Evolutionary conservation across 2,888 invertebrate species (phyloP), one percentile per base, ranked within the genome.

Genomic region (Drosophila antonietae): DNA sequence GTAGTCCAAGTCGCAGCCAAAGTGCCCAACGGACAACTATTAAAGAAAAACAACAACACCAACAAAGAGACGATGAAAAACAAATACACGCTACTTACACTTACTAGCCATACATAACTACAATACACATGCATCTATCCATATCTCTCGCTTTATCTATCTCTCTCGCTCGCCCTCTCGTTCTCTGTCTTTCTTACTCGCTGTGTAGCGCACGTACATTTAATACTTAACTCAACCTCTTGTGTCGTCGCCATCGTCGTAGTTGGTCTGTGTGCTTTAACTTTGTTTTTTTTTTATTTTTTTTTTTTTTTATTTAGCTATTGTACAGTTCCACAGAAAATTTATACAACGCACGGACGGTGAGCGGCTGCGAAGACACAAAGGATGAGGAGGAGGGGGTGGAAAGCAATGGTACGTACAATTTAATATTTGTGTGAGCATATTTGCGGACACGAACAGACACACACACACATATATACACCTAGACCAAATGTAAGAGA

Each of bases 391-490:
- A 14, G 35, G 46, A 37, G 52, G 64, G 28, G 49, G 57, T 9
- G 39, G 44, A 41, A 37, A 52, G 18, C 28, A 62, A 31, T 57
- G 74, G 59, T 68, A 69, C 71, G 63, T 75, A 85, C 75, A 88
- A 83, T 85, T 88, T 88, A 84, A 84, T 84, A 84, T 88, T 84
- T 84, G 76, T 83, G 87, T 83, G 89, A 84, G 81, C 87, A 87
- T 79, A 87, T 87, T 83, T 83, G 85, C 85, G 70, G 75, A 80
- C 59, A 49, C 59, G 44, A 39, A 49, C 49, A 58, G 5, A 28
- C 28, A 28, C 35, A 58, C 57, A 58, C 46, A 59, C 47, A 59
- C 58, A 20, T 2, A 20, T 20, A 20, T 20, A 47, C 47, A 59
- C 31, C 49, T 37, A 59, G 47, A 39, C 43, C 56, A 43, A 44